Evolutionary conservation across 2,797 vertebrate species (phyloP).

Genomic region (Cheirogaleus major): DNA sequence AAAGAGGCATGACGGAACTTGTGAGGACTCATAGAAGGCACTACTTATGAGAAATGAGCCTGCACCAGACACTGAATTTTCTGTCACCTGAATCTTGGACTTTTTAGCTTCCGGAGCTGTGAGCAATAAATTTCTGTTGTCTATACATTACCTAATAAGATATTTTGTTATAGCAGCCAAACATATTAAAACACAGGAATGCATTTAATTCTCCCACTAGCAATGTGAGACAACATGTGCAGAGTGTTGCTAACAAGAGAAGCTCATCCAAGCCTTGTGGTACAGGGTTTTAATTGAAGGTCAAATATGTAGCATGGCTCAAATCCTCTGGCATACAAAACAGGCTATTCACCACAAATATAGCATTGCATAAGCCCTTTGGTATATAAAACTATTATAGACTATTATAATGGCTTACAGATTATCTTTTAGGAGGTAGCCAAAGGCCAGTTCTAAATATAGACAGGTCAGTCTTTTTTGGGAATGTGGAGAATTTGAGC

Average conservation of each 20-base stretch:
- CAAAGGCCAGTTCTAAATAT: neutral
- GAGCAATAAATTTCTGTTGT: too few relatives aligned
- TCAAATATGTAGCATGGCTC: neutral
- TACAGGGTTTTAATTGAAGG: neutral
- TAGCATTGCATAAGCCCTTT: neutral
- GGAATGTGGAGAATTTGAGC: neutral
- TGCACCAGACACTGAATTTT: too few relatives aligned
- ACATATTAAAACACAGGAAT: neutral
- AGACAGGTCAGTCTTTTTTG: neutral
- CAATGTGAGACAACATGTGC: neutral
- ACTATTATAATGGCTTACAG: neutral
- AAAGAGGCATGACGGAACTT: too few relatives aligned
- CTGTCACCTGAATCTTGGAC: too few relatives aligned
- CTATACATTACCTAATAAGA: too few relatives aligned
- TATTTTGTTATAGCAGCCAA: too few relatives aligned
- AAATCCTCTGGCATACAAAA: neutral
- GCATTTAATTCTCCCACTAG: neutral
- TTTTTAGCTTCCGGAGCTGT: too few relatives aligned
- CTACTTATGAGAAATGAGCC: too few relatives aligned
- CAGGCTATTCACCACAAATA: neutral
- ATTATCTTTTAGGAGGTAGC: neutral
- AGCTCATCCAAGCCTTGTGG: neutral
- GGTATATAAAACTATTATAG: neutral
- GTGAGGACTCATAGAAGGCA: too few relatives aligned
- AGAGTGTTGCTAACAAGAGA: neutral